These are phyloP conservation scores for Gymnosoma rotundatum DNA, from an alignment of 2,888 invertebrate species.

Conservation along the genomic window DNA sequence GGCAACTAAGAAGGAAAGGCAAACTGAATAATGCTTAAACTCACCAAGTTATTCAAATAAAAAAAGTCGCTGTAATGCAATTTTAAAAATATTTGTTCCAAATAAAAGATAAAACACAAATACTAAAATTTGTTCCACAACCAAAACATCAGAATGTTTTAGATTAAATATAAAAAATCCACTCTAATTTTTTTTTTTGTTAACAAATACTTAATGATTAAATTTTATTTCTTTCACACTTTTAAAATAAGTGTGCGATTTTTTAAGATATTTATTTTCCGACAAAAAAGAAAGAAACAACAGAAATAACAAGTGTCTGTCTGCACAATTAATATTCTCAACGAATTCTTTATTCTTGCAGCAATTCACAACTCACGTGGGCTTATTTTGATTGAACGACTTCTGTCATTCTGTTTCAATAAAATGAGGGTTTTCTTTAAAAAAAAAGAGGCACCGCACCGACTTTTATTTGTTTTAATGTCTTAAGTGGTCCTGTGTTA, in stretches of 20 bases:
- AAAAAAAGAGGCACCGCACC: not conserved
- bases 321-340: not conserved
- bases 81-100: no score
- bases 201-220: no score
- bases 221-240: not conserved
- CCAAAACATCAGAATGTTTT: no score
- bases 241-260: not conserved
- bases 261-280: not conserved
- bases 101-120: no score
- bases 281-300: not conserved
- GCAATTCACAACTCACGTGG: constrained; percentile 36
- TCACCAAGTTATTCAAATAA: no score
- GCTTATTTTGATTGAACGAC: constrained; percentile 15
- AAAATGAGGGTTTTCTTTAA: not conserved
- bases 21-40: no score
- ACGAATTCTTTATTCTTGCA: constrained; percentile 9
- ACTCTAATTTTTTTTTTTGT: no score
- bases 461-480: not conserved
- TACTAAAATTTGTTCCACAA: no score
- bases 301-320: not conserved
- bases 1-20: no score
- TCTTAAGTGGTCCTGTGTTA: constrained; percentile 37
- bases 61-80: no score
- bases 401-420: constrained; percentile 1
- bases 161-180: no score